These are phyloP conservation scores for Alces alces DNA, from an alignment of 2,113 vertebrate species.

Conservation along the genomic window DNA sequence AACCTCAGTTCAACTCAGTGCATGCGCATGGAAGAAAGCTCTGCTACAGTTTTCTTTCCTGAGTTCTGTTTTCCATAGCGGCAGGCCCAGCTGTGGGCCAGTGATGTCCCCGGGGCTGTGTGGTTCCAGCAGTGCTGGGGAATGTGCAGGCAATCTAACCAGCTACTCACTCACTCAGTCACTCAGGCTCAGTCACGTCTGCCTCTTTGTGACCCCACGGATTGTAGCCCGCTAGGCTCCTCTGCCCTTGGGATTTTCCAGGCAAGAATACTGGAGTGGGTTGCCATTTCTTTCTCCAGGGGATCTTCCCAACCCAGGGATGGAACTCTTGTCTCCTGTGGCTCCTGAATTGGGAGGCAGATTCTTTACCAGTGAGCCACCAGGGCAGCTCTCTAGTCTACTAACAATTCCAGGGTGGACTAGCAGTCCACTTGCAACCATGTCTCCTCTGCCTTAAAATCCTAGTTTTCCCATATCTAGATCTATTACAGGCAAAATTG, in stretches of 20 bases:
- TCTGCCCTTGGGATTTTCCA: not conserved
- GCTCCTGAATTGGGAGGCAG: not conserved
- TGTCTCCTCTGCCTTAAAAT: not conserved
- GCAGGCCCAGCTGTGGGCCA: not conserved
- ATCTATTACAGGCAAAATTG: not conserved
- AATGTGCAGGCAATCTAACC: not conserved
- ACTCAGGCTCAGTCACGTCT: not conserved
- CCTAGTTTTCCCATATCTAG: not conserved
- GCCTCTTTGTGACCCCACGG: not conserved
- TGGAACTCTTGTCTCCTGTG: not conserved
- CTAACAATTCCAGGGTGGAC: not conserved
- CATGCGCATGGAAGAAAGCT: not conserved
- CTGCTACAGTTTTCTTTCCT: not conserved
- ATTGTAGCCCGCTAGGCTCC: not conserved
- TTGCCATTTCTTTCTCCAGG: not conserved
- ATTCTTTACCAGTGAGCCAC: not conserved
- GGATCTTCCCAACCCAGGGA: not conserved
- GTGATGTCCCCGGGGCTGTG: not conserved
- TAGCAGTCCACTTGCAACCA: not conserved
- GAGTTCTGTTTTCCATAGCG: not conserved
- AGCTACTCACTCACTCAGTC: not conserved
- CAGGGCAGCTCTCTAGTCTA: not conserved
- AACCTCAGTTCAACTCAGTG: not conserved
- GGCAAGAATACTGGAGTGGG: not conserved
- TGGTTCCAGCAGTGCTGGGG: not conserved